Evolutionary conservation across 1,140 invertebrate species (phyloP), one percentile per base, ranked within the genome.

Genomic region (Myzus persicae): DNA sequence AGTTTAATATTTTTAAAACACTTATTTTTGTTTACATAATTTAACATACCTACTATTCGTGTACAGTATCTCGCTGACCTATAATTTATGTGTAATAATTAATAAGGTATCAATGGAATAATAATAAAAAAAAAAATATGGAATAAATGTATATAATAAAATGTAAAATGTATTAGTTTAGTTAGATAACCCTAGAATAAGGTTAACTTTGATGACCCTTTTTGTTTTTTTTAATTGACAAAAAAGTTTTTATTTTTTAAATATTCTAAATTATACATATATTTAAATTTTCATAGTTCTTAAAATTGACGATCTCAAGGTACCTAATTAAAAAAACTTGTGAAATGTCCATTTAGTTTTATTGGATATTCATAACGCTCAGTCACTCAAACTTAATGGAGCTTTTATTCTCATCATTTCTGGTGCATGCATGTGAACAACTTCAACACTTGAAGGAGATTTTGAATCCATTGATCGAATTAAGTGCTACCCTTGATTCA

Each of bases 401-500:
- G 94, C 96, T 97, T 0, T 95, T 98, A 93, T 98, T 98, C 95
- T 98, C 97, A 94, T 98, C 97, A 3, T 98, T 97, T 97, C 94
- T 98, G 81, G 96, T 98, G 51, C 98, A 97, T 94, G 97, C 97
- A 1, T 98, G 97, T 94, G 97, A 98, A 94, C 97, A 98, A 94
- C 95, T 98, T 24, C 97, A 97, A 94, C 97, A 98, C 95, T 95
- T 98, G 14, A 98, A 98, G 94, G 97, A 97, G 85, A 98, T 98
- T 82, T 97, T 98, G 97, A 97, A 97, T 94, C 97, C 97, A 0
- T 95, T 98, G 42, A 98, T 98, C 97, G 97, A 98, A 94, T 95
- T 98, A 1, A 98, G 97, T 36, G 97, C 97, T 2, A 96, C 97
- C 0, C 95, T 98, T 94, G 97, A 98, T 94, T 97, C 97, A 0